Percentiles rank a stretch among this genome's conserved stretches.
These are phyloP conservation scores for Zoanthus gigantus DNA, from an alignment of 92 coral and sea anemone genomes.

Conservation along the genomic window DNA sequence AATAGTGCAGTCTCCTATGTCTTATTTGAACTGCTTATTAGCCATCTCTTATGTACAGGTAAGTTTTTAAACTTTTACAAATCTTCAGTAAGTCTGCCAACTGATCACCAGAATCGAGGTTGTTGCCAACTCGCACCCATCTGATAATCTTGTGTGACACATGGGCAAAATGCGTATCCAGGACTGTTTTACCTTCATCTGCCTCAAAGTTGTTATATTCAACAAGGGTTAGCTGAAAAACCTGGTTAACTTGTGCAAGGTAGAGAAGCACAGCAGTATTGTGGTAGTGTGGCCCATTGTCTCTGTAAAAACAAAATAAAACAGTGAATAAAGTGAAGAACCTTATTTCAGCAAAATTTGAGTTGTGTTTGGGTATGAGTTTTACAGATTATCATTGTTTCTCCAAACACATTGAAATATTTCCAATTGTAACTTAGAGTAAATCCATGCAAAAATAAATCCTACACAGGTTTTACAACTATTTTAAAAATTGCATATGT, in stretches of 20 bases:
- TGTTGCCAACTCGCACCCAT: conserved; percentile 48
- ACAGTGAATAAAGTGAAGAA: background rate
- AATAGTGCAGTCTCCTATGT: background rate
- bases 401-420: background rate
- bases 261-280: conserved; percentile 46
- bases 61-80: conserved; percentile 5
- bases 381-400: background rate
- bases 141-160: conserved; percentile 33
- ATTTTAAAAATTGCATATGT: background rate
- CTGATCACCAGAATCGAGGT: conserved; percentile 46
- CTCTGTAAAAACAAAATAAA: conserved; percentile 21
- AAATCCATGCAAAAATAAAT: background rate
- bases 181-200: conserved; percentile 50
- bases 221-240: background rate
- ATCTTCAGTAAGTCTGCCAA: conserved; percentile 35
- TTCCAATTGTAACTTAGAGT: background rate
- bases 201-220: conserved; percentile 50
- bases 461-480: conserved; percentile 6
- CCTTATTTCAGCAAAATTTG: background rate
- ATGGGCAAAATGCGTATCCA: conserved; percentile 59
- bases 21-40: background rate
- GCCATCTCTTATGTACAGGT: background rate
- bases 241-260: conserved; percentile 21
- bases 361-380: background rate
- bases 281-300: conserved; percentile 40